A percentile compares a stretch with the other conserved stretches of the same genome.
phyloP scores from a whole-genome alignment of 2,113 vertebrate genomes.

The Deroptyus accipitrinus region DNA sequence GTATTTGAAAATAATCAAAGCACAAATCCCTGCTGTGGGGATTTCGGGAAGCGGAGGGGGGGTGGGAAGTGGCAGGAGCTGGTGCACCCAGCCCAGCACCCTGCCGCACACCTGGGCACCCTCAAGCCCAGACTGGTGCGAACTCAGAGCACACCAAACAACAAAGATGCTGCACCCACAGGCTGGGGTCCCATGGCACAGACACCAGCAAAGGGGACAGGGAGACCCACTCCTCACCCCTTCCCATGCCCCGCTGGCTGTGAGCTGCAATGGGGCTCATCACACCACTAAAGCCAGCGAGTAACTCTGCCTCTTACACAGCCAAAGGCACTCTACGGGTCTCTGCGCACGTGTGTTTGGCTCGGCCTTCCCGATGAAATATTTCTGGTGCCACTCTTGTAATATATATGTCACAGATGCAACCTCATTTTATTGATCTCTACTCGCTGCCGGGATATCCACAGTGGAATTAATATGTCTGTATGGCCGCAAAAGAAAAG shows the following conservation, averaged over 20 bases:
- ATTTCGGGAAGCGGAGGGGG: background rate
- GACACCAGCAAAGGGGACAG: fast-evolving
- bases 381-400: background rate
- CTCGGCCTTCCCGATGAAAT: background rate
- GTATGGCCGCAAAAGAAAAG: slow-evolving; percentile 10
- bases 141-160: background rate
- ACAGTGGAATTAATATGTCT: slow-evolving; percentile 25
- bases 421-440: slow-evolving; percentile 56
- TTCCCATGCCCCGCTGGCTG: fast-evolving
- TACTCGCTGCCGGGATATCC: slow-evolving; percentile 27
- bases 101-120: too few relatives aligned
- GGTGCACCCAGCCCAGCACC: background rate
- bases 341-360: fast-evolving
- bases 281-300: background rate
- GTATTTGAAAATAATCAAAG: slow-evolving; percentile 76
- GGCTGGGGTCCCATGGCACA: fast-evolving
- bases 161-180: fast-evolving
- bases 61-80: background rate
- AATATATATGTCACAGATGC: slow-evolving; percentile 49
- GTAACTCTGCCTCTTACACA: fast-evolving
- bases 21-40: slow-evolving; percentile 62
- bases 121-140: fast-evolving
- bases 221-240: background rate
- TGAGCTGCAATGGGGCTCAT: fast-evolving
- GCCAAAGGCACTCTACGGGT: background rate